Base-by-base conservation (phyloP, 2,888 invertebrate genomes). In the Panopea generosa region DNA sequence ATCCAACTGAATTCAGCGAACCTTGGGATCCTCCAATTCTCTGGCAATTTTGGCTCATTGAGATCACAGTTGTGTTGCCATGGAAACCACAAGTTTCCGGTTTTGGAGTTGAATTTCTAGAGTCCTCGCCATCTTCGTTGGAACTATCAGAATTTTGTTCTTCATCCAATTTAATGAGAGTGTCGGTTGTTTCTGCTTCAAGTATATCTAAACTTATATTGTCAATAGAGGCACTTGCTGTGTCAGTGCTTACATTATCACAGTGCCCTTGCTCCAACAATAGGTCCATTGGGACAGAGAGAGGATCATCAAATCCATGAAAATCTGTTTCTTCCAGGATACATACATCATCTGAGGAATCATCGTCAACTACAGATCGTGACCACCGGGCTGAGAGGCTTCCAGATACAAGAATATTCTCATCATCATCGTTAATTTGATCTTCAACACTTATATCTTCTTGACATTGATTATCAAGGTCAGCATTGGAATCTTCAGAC, bases 181-280 rank as follows among this genome's bases (percentile, higher is more conserved):
- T 22, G 3, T 22, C 33, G 26, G 60, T 27, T 22, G 50, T 26
- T 20, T 38, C 53, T 24, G 68, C 65, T 33, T 79, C 79, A 22
- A 62, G 73, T 1, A 62, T 53, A 53, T 80, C 80, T 26, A 70
- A 40, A 62, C 73, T 76, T 33, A 33, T 33, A 33, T 33, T 33
- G 43, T 61, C 56, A 26, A 80, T 69, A 6, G 80, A 80, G 20
- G 76, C 62, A 67, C 73, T 80, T 16, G 70, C 80, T 20, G 80
- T 80, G 26, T 80, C 80, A 16, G 70, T 59, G 40, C 80, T 80
- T 16, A 53, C 68, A 60, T 70, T 68, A 70, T 76, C 76, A 69
- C 61, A 61, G 33, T 69, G 69, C 47, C 55, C 47, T 55, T 40
- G 59, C 26, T 63, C 53, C 43, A 45, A n/a, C 14, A 22, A 24